Percentiles rank a stretch among this genome's conserved stretches.
These are phyloP conservation scores for Cyclargus thomasi DNA, from an alignment of 1,140 invertebrate species.

Conservation along the genomic window DNA sequence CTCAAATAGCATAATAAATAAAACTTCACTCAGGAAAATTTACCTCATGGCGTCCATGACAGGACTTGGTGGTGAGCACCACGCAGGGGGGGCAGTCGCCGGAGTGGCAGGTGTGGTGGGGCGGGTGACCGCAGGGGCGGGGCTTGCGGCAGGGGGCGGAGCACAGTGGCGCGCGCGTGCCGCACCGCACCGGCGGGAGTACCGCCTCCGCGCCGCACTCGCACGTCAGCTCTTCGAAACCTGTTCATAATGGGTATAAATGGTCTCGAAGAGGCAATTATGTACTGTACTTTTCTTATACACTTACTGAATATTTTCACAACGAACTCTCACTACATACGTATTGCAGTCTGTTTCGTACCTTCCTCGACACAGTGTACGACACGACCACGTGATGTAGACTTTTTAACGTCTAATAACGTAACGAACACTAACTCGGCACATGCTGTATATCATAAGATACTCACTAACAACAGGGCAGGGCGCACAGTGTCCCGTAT, in stretches of 20 bases:
- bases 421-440: no score
- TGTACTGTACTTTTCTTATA: no score
- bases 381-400: no score
- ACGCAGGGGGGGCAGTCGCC: constrained; percentile 94
- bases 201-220: constrained; percentile 91
- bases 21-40: no score
- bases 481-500: constrained; percentile 89
- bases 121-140: constrained; percentile 88
- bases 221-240: constrained; percentile 94
- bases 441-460: no score
- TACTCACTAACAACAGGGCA: constrained; percentile 87
- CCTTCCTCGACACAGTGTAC: no score
- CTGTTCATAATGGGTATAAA: constrained; percentile 50
- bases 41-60: constrained; percentile 92
- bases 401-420: no score
- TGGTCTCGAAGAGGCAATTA: not conserved
- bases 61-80: constrained; percentile 90
- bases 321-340: no score
- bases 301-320: no score
- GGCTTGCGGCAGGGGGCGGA: constrained; percentile 83
- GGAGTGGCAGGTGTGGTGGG: constrained; percentile 80
- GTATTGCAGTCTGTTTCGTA: no score
- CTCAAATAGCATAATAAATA: no score
- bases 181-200: constrained; percentile 94
- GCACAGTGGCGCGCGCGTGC: constrained; percentile 89